A percentile compares a stretch with the other conserved stretches of the same genome.
Evolutionary conservation across 2,797 vertebrate species (phyloP).

Genomic region (Monodelphis domestica): DNA sequence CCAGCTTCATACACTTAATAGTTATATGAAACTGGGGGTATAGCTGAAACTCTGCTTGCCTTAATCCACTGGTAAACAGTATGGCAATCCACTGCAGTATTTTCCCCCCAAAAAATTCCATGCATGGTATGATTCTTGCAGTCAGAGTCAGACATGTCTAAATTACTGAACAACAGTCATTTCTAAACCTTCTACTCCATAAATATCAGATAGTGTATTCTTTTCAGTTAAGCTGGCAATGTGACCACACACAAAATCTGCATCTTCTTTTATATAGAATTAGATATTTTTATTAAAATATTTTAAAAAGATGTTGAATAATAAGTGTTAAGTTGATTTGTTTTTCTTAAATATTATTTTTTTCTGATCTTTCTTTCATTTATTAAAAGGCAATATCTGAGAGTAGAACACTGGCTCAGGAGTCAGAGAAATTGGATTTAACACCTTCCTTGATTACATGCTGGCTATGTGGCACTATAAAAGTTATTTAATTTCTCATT

Average conservation of each 20-base stretch:
- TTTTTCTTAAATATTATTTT: neutral
- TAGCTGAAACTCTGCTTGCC: neutral
- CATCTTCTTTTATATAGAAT: neutral
- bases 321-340: neutral
- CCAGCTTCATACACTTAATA: neutral
- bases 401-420: neutral
- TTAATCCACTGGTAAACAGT: too few species aligned
- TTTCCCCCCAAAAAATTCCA: neutral
- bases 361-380: neutral
- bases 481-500: neutral
- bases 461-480: neutral
- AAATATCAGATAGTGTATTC: neutral
- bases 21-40: neutral
- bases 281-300: too few species aligned
- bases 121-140: neutral
- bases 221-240: neutral
- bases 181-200: neutral
- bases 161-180: neutral
- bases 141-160: neutral
- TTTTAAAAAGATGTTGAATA: constrained; percentile 13
- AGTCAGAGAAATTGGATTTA: neutral
- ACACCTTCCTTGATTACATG: neutral
- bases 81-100: neutral
- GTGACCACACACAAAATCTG: neutral
- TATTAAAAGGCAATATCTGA: neutral